Evolutionary conservation across 2,113 vertebrate genomes (phyloP).

Genomic region (Dromaius novaehollandiae): DNA sequence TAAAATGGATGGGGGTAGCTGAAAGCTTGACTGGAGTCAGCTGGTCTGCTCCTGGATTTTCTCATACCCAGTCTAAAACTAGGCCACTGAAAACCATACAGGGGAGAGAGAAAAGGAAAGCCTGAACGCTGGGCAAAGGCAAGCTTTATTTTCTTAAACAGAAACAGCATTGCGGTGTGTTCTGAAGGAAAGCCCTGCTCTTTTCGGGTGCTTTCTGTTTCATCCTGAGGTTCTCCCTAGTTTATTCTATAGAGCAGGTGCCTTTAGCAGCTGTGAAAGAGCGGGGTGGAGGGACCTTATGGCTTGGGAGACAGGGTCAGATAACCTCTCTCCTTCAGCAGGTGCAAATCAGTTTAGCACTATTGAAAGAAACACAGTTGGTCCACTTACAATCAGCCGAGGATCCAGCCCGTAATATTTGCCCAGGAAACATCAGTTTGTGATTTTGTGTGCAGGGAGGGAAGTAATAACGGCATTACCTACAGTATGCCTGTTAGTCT

Average conservation of each 20-base stretch:
- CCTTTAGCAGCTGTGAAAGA: conserved; percentile 15
- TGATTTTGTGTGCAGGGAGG: neutral
- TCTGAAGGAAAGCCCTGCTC: neutral
- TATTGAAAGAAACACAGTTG: neutral
- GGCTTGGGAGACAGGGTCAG: neutral
- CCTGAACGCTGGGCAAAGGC: neutral
- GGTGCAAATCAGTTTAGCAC: neutral
- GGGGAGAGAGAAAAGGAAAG: neutral
- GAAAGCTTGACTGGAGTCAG: neutral
- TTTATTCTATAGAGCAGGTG: neutral
- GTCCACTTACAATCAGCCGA: neutral
- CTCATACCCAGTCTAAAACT: neutral
- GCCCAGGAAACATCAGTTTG: neutral
- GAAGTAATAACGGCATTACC: neutral
- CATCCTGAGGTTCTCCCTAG: neutral
- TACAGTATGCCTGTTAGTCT: neutral
- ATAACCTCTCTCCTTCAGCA: conserved; percentile 28
- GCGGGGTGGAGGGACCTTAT: neutral
- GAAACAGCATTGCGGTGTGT: neutral
- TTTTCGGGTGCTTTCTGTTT: neutral
- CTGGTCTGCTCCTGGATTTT: neutral
- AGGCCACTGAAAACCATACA: neutral
- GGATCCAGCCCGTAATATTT: neutral
- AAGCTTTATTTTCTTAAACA: neutral
- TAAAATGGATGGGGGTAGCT: fast-evolving